Conservation (phyloP, 2,113 vertebrate species). For the Corythornis vintsioides region DNA sequence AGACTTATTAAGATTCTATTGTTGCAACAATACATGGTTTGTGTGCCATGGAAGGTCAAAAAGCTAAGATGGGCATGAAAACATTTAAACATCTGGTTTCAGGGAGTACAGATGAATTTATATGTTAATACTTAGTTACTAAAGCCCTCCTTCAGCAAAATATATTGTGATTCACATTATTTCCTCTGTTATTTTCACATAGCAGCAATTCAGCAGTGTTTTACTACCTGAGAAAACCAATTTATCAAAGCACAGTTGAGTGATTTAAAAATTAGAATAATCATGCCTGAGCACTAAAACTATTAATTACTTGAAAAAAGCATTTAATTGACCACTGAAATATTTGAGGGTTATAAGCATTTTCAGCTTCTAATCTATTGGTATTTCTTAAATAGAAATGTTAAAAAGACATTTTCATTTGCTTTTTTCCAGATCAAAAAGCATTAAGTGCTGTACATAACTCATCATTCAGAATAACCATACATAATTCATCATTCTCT, state of each 20-base stretch:
- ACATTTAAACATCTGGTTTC: constrained; percentile 28
- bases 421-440: neutral
- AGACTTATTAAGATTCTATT: neutral
- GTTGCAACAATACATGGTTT: neutral
- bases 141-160: neutral
- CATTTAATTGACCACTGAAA: neutral
- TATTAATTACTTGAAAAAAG: neutral
- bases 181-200: neutral
- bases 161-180: neutral
- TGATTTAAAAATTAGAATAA: neutral
- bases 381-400: neutral
- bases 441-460: neutral
- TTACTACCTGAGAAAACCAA: neutral
- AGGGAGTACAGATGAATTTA: neutral
- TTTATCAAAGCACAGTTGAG: neutral
- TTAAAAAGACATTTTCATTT: neutral
- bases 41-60: neutral
- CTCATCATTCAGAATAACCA: neutral
- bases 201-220: neutral
- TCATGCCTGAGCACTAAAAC: neutral
- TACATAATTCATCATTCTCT: neutral
- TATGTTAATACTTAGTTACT: neutral
- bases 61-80: neutral
- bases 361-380: neutral
- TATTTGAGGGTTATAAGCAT: neutral